phyloP scores from a whole-genome alignment of 2,113 vertebrate species.

The Phoenicopterus ruber region DNA sequence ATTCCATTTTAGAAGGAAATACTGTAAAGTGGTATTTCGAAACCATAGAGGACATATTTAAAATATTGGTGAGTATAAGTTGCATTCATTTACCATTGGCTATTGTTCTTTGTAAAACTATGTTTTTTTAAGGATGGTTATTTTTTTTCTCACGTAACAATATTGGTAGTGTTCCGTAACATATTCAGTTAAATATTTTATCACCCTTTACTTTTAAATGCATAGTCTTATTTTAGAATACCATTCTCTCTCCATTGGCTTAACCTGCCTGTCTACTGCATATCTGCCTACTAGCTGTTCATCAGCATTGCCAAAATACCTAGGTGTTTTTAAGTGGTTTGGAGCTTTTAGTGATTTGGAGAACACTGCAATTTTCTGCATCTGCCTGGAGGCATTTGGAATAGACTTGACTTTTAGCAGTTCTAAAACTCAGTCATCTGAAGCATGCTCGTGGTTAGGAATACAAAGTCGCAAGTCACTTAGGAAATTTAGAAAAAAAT shows the following conservation, averaged over 20 bases:
- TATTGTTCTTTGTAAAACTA: background rate
- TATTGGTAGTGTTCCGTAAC: background rate
- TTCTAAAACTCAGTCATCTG: background rate
- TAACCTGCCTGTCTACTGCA: background rate
- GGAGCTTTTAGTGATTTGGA: background rate
- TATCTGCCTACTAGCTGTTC: background rate
- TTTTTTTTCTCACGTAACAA: background rate
- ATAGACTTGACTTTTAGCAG: background rate
- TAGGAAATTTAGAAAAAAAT: background rate
- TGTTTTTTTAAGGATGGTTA: background rate
- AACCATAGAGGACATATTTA: background rate
- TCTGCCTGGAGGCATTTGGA: background rate
- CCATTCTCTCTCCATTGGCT: background rate
- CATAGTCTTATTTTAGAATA: background rate
- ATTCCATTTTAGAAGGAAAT: background rate
- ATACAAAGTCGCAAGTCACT: background rate
- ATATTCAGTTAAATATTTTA: background rate
- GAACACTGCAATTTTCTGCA: background rate
- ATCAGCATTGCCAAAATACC: background rate
- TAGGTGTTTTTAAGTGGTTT: background rate
- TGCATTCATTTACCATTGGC: background rate
- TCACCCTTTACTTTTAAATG: background rate
- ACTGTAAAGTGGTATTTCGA: background rate
- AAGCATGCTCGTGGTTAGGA: background rate
- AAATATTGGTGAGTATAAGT: background rate